Evolutionary conservation across 2,113 vertebrate genomes (phyloP).

Genomic region (Rutilus rutilus): DNA sequence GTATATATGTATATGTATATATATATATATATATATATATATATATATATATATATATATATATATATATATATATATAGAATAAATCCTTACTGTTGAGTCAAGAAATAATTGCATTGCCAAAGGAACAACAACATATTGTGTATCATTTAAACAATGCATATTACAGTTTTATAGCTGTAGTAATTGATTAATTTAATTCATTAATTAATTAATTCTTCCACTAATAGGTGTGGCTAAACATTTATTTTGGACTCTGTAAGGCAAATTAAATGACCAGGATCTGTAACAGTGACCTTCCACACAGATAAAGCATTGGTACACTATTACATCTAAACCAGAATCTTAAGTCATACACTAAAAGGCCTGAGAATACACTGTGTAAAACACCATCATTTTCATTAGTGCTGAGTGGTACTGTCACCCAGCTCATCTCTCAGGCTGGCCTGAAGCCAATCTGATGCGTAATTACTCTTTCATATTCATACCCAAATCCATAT

Average conservation of each 20-base stretch:
- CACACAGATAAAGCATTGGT: background rate
- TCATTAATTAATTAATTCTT: no score
- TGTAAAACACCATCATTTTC: slow-evolving; percentile 34
- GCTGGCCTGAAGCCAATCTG: slow-evolving; percentile 49
- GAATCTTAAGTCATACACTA: slow-evolving; percentile 29
- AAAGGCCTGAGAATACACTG: slow-evolving; percentile 27
- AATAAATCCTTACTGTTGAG: background rate
- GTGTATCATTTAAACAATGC: no score
- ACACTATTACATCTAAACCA: slow-evolving; percentile 28
- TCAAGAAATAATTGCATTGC: background rate
- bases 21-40: no score
- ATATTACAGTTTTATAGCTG: no score
- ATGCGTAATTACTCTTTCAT: slow-evolving; percentile 50
- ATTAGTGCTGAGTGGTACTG: slow-evolving; percentile 36
- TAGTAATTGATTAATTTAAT: no score
- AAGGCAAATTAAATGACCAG: background rate
- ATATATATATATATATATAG: background rate
- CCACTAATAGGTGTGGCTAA: no score
- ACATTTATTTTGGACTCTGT: no score
- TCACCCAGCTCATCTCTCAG: slow-evolving; percentile 30
- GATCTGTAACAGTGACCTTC: background rate
- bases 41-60: no score
- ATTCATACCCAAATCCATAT: slow-evolving; percentile 51
- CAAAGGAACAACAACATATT: no score
- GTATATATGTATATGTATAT: no score